Percentiles rank a stretch among this genome's conserved stretches.
These are phyloP conservation scores for Falco naumanni DNA, from an alignment of 2,797 vertebrate species.

Conservation along the genomic window DNA sequence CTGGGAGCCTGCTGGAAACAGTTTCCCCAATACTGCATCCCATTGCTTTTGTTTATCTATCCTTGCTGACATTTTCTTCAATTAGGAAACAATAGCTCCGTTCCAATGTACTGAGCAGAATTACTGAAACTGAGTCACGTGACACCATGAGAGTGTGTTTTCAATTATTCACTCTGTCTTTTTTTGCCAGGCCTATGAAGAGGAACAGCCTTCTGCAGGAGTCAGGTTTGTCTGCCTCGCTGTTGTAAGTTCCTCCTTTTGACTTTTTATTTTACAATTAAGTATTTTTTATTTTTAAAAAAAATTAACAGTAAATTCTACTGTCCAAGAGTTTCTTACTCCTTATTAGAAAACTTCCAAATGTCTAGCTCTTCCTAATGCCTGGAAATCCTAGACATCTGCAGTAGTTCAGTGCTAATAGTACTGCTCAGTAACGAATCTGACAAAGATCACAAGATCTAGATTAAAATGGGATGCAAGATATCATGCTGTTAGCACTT, in stretches of 20 bases:
- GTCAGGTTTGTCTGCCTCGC: conserved; percentile 57
- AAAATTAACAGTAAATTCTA: neutral
- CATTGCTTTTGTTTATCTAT: conserved; percentile 56
- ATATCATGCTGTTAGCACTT: neutral
- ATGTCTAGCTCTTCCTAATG: neutral
- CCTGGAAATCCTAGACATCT: neutral
- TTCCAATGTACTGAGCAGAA: conserved; percentile 65
- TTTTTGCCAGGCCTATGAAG: conserved; percentile 69
- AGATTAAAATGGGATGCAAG: neutral
- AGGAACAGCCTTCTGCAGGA: conserved; percentile 65
- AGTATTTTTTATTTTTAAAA: neutral
- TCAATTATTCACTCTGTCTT: conserved; percentile 72
- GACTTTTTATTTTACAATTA: neutral
- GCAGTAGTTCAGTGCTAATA: neutral
- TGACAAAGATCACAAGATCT: neutral
- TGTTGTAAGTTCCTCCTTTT: conserved; percentile 54
- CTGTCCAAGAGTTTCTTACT: neutral
- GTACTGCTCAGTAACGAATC: neutral
- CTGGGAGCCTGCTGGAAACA: neutral
- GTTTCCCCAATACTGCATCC: conserved; percentile 6
- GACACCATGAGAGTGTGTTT: conserved; percentile 68
- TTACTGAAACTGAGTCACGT: conserved; percentile 64
- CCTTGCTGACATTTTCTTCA: conserved; percentile 60
- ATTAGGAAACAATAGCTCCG: conserved; percentile 63
- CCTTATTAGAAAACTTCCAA: neutral